A percentile compares a stretch with the other conserved stretches of the same genome.
Conservation (phyloP, 2,888 invertebrate genomes). For the Cyclophora albipunctata region DNA sequence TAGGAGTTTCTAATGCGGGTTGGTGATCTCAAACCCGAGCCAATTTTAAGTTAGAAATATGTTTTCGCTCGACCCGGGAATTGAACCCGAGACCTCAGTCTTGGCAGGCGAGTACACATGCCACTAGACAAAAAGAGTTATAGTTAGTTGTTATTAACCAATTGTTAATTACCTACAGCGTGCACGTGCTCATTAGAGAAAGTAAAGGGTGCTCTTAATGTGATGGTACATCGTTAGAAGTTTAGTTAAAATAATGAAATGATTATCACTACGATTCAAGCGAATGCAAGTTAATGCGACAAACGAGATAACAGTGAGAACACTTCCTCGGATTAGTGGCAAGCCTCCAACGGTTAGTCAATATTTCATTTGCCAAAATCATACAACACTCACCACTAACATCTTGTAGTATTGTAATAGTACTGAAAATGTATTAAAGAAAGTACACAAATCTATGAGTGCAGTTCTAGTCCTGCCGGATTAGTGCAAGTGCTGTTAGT, state of each 20-base stretch:
- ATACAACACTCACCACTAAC: constrained; percentile 73
- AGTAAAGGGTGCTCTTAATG: not conserved
- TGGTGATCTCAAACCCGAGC: too few relatives aligned
- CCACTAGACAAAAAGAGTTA: not conserved
- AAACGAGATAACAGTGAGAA: constrained; percentile 9
- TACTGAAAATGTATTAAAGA: constrained; percentile 64
- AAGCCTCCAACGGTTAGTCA: constrained; percentile 53
- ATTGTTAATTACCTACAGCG: not conserved
- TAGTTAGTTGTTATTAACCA: not conserved
- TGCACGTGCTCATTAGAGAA: not conserved
- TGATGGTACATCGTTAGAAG: not conserved
- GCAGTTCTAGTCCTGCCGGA: constrained; percentile 50
- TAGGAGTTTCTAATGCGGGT: too few relatives aligned
- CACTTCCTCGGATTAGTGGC: constrained; percentile 34
- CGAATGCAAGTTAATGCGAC: constrained; percentile 17
- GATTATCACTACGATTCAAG: constrained; percentile 23
- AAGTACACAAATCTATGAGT: constrained; percentile 65
- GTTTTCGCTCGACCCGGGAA: too few relatives aligned
- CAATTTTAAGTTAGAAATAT: too few relatives aligned
- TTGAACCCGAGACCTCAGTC: too few relatives aligned
- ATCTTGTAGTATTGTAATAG: constrained; percentile 58
- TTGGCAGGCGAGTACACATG: too few relatives aligned
- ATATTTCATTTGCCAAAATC: constrained; percentile 56
- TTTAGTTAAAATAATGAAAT: constrained; percentile 3
- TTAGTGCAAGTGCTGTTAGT: constrained; percentile 73